phyloP scores from a whole-genome alignment of 2,797 vertebrate genomes.

The Phyllotis vaccarum region DNA sequence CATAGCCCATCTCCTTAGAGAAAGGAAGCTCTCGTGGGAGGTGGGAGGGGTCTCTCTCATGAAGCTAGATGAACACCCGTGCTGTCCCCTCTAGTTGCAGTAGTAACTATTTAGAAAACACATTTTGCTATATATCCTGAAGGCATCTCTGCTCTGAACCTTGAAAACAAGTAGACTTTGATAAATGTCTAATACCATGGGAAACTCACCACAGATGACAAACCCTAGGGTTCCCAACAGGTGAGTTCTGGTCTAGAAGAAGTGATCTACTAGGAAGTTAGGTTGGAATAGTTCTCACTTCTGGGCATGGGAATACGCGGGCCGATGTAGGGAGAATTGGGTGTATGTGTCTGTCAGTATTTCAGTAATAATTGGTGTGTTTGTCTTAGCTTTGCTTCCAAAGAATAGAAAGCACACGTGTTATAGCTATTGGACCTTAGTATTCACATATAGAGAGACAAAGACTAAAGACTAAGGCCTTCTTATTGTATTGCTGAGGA shows the following conservation, averaged over 20 bases:
- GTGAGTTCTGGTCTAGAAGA: not conserved
- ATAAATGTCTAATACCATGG: not conserved
- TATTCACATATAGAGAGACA: not conserved
- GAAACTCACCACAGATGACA: not conserved
- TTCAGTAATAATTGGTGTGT: not conserved
- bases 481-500: not conserved
- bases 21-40: not conserved
- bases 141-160: too few relatives aligned
- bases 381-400: not conserved
- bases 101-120: too few relatives aligned
- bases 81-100: too few relatives aligned
- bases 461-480: not conserved
- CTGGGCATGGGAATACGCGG: fast-evolving
- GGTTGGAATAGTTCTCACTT: not conserved
- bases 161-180: not conserved
- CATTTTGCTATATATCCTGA: not conserved
- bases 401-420: not conserved
- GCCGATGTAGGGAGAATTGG: not conserved
- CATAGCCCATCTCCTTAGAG: not conserved
- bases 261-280: not conserved
- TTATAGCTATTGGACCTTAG: not conserved
- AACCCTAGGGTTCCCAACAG: not conserved
- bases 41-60: not conserved
- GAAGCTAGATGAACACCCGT: not conserved
- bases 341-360: not conserved